Conservation (phyloP, 1,140 invertebrate species). For the Drosophila pachea region DNA sequence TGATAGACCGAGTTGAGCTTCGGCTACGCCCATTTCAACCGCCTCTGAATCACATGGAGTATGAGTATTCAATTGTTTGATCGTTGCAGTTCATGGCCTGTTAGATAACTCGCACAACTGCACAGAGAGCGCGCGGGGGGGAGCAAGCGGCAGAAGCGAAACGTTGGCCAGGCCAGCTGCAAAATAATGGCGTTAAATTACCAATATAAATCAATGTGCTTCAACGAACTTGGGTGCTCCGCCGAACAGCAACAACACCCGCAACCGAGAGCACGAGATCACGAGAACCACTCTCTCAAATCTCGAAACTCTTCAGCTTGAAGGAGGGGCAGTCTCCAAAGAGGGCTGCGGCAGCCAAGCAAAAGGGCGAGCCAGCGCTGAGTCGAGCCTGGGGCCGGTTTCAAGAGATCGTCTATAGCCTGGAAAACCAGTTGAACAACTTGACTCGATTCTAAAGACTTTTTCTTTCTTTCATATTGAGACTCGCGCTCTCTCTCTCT, state of each 20-base stretch:
- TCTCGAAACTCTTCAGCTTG: too few relatives aligned
- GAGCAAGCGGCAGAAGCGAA: slow-evolving; percentile 22
- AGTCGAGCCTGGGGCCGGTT: slow-evolving; percentile 23
- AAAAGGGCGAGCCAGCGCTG: slow-evolving; percentile 21
- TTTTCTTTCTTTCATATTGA: slow-evolving; percentile 71
- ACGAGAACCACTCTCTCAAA: background rate
- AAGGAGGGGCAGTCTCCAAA: slow-evolving; percentile 40
- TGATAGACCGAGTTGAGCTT: slow-evolving; percentile 6
- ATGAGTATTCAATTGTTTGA: slow-evolving; percentile 58
- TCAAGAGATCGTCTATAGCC: slow-evolving; percentile 19
- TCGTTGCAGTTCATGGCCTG: slow-evolving; percentile 67
- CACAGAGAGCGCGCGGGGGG: too few relatives aligned
- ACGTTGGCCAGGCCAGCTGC: slow-evolving; percentile 48
- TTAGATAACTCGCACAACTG: slow-evolving; percentile 57
- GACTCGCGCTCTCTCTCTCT: slow-evolving; percentile 27
- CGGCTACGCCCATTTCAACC: slow-evolving; percentile 29
- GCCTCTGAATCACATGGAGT: background rate
- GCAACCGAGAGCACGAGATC: slow-evolving; percentile 15
- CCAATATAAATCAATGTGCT: slow-evolving; percentile 74
- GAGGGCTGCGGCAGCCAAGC: slow-evolving; percentile 1
- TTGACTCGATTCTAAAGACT: slow-evolving; percentile 75
- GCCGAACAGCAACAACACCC: slow-evolving; percentile 34
- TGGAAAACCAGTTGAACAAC: slow-evolving; percentile 68
- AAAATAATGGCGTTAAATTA: slow-evolving; percentile 73
- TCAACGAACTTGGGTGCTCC: slow-evolving; percentile 40